Base-by-base conservation (phyloP, 2,797 vertebrate species). In the Mormyrus hasselquistii region DNA sequence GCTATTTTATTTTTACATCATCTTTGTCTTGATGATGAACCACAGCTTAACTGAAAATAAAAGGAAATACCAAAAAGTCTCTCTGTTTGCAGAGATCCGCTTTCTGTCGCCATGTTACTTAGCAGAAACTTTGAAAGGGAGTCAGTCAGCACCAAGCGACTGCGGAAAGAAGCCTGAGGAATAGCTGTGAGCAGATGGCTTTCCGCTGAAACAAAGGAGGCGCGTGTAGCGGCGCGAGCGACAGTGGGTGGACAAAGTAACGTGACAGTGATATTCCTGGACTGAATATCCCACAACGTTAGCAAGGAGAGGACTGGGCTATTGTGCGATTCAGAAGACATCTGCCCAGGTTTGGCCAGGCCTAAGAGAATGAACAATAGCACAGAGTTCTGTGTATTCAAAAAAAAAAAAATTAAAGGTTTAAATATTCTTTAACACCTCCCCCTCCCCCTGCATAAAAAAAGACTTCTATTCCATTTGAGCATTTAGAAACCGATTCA, bases 151-250 rank as follows among this genome's bases (percentile, higher is more conserved):
- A 19, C 73, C 41, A 55, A 50, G 79, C 79, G 19, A 41, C 19
- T 38, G 19, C 22, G 4, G 34, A 44, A 29, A 73, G 34, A 57
- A 76, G 83, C 73, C 16, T 0, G 47, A 41, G 62, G 50, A 86
- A 53, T 86, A 55, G 59, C 88, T n/a, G 84, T 38, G 59, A 73
- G 69, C 88, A 86, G 88, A 89, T 86, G 49, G 88, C 88, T 76
- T 89, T 89, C 85, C 47, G 62, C 25, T 38, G 19, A 76, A 29
- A 89, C 59, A 86, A 79, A 89, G 88, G 62, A 62, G 47, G 82
- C 1, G 79, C 16, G 82, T 16, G 57, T 4, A 49, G 86, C 19
- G 14, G 25, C 16, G 73, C 0, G 73, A 79, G 73, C 19, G 38
- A 8, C 41, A 3, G 41, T 47, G 76, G 76, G 44, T 50, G 88